These are phyloP conservation scores for Hycleus cichorii DNA, from an alignment of 1,140 invertebrate genomes.

Conservation along the genomic window DNA sequence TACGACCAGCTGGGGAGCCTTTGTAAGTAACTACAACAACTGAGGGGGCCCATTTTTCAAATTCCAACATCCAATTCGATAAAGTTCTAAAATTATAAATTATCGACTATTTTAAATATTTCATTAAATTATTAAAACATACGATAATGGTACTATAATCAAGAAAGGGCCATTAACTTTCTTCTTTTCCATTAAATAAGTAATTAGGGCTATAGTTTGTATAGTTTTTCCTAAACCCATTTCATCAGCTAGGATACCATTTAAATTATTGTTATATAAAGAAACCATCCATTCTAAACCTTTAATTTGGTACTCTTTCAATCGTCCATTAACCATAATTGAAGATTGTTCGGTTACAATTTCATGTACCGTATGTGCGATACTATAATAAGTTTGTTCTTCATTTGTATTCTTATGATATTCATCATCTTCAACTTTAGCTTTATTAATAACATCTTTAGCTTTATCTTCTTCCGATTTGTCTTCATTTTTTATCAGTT, in stretches of 20 bases:
- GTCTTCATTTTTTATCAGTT: slow-evolving; percentile 44
- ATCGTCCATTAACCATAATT: slow-evolving; percentile 86
- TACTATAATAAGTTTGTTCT: slow-evolving; percentile 83
- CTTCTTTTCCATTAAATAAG: slow-evolving; percentile 97
- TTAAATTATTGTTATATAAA: slow-evolving; percentile 96
- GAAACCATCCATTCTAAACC: slow-evolving; percentile 98
- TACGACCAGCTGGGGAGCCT: slow-evolving; percentile 79
- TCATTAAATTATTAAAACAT: slow-evolving; percentile 37
- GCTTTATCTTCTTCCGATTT: slow-evolving; percentile 47
- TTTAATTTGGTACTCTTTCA: slow-evolving; percentile 96
- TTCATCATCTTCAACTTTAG: slow-evolving; percentile 90
- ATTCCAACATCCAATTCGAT: slow-evolving; percentile 98
- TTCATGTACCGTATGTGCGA: slow-evolving; percentile 92
- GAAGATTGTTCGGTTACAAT: slow-evolving; percentile 86
- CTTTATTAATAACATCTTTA: slow-evolving; percentile 68
- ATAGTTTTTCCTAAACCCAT: slow-evolving; percentile 54
- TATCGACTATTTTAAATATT: slow-evolving; percentile 1
- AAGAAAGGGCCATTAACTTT: slow-evolving; percentile 95
- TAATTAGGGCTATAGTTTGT: slow-evolving; percentile 91
- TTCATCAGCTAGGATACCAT: slow-evolving; percentile 93
- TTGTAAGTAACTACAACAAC: slow-evolving; percentile 93
- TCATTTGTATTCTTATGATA: slow-evolving; percentile 69
- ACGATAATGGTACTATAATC: slow-evolving; percentile 95
- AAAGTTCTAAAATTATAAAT: slow-evolving; percentile 61
- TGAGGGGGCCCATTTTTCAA: slow-evolving; percentile 97